These are phyloP conservation scores for Periophthalmodon schlosseri DNA, from an alignment of 2,113 vertebrate species.

Conservation along the genomic window DNA sequence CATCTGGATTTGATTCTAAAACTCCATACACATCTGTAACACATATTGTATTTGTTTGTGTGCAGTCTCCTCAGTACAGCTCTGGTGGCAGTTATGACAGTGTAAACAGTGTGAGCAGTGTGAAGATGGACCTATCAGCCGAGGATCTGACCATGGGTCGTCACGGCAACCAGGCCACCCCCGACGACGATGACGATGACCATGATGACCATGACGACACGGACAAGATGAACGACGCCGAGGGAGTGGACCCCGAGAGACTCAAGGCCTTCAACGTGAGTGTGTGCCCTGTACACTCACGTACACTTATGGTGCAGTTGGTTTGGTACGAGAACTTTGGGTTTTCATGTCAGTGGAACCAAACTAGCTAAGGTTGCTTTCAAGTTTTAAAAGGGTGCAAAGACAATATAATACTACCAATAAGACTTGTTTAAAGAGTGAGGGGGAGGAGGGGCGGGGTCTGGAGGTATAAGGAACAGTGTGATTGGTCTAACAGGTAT, in stretches of 20 bases:
- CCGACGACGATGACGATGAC: slow-evolving; percentile 90
- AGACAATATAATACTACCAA: no score
- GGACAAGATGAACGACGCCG: slow-evolving; percentile 94
- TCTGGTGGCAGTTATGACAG: slow-evolving; percentile 92
- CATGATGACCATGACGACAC: slow-evolving; percentile 97
- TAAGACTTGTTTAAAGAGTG: no score
- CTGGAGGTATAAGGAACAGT: no score
- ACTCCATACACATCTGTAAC: background rate
- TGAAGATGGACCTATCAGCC: slow-evolving; percentile 89
- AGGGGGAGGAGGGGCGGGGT: no score
- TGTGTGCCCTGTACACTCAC: background rate
- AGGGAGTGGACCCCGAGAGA: slow-evolving; percentile 94
- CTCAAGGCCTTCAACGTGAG: slow-evolving; percentile 97
- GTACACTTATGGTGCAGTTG: no score
- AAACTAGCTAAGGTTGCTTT: no score
- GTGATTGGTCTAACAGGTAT: no score
- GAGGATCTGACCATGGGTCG: slow-evolving; percentile 89
- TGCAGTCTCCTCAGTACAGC: slow-evolving; percentile 91
- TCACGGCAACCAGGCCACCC: slow-evolving; percentile 73
- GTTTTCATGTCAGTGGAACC: no score
- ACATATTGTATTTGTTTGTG: slow-evolving; percentile 25
- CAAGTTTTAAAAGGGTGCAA: no score
- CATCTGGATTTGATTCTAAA: no score
- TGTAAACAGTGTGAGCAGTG: slow-evolving; percentile 89
- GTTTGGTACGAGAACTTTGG: no score